These are phyloP conservation scores for roundworm (Caenorhabditis elegans) DNA, from an alignment of 1,140 invertebrate genomes.

Conservation along the genomic window WBcel235 BX284605.5:13376001-13376500, in stretches of 20 bases:
- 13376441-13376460: too few species aligned
- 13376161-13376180: not conserved
- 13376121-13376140: conserved; percentile 23
- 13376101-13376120: conserved; percentile 5
- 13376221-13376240: too few species aligned
- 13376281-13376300: too few species aligned
- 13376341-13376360: too few species aligned
- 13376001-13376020: conserved; percentile 24
- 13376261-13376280: too few species aligned
- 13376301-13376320: too few species aligned
- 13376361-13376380: too few species aligned
- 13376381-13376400: too few species aligned
- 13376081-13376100: not conserved
- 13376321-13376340: too few species aligned
- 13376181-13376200: not conserved
- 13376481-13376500: not conserved
- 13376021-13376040: conserved; percentile 27
- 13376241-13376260: too few species aligned
- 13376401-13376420: too few species aligned
- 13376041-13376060: not conserved
- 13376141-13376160: not conserved
- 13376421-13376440: too few species aligned
- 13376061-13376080: not conserved
- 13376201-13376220: not conserved
- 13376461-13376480: not conserved